These are phyloP conservation scores for Aplysina aerophoba DNA, from an alignment of 37 sponge, comb jelly and placozoan species.

Conservation along the genomic window DNA sequence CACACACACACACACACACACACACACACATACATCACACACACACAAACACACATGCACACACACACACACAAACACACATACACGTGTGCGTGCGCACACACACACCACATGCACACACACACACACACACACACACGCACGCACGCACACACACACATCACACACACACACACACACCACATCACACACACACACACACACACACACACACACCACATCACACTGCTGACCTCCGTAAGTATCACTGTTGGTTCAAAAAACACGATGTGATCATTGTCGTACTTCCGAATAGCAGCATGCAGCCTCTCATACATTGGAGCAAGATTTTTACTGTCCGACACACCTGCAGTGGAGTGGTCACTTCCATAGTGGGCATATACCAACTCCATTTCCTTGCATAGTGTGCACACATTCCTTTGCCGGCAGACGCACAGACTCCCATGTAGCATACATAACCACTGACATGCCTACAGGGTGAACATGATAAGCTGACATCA, in stretches of 20 bases:
- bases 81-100: too few relatives aligned
- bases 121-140: not conserved
- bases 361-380: too few relatives aligned
- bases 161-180: not conserved
- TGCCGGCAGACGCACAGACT: too few relatives aligned
- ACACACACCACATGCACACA: not conserved
- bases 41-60: too few relatives aligned
- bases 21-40: too few relatives aligned
- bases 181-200: not conserved
- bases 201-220: not conserved
- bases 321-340: slow-evolving; percentile 68
- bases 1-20: too few relatives aligned
- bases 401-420: too few relatives aligned
- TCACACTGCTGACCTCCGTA: slow-evolving; percentile 41
- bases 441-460: too few relatives aligned
- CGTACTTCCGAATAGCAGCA: slow-evolving; percentile 67
- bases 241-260: slow-evolving; percentile 82
- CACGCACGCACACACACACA: not conserved
- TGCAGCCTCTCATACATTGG: slow-evolving; percentile 82
- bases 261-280: slow-evolving; percentile 72
- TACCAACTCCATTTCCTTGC: too few relatives aligned
- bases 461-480: too few relatives aligned
- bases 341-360: slow-evolving; percentile 39
- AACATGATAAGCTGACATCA: too few relatives aligned
- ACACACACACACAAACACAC: too few relatives aligned